Evolutionary conservation across 2,888 invertebrate genomes (phyloP).

Genomic region (Eueremaeus valkanovi): DNA sequence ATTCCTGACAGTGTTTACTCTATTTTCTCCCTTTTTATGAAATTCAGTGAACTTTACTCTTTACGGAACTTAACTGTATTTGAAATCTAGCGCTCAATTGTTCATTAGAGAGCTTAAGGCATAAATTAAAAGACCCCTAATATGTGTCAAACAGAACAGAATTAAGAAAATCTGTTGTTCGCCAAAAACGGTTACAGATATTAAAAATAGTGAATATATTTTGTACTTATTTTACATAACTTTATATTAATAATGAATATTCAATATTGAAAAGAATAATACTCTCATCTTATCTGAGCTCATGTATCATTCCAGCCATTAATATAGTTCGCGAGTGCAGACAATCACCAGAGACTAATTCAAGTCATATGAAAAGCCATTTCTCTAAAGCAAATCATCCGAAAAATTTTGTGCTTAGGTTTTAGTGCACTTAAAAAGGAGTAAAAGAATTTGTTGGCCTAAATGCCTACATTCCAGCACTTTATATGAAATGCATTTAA

Average conservation of each 20-base stretch:
- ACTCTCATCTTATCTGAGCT: conserved; percentile 6
- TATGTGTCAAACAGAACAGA: neutral
- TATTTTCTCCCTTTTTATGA: no score
- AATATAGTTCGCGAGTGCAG: neutral
- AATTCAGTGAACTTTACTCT: neutral
- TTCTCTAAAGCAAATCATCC: neutral
- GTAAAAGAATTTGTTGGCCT: neutral
- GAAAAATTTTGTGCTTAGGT: neutral
- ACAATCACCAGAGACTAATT: conserved; percentile 1
- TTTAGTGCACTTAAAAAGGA: neutral
- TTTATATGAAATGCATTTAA: neutral
- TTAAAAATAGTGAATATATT: conserved; percentile 19
- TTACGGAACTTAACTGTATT: neutral
- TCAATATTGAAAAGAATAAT: conserved; percentile 14
- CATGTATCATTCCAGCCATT: conserved; percentile 3
- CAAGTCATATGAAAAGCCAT: neutral
- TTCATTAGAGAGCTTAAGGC: conserved; percentile 17
- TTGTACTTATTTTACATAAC: neutral
- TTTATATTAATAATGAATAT: conserved; percentile 22
- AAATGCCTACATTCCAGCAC: neutral
- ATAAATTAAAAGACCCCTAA: conserved; percentile 7
- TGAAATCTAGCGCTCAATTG: neutral
- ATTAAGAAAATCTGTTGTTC: neutral
- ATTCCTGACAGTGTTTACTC: no score
- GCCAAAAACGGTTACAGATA: neutral